phyloP scores from a whole-genome alignment of 1,140 invertebrate genomes.

The Lepidurus arcticus region DNA sequence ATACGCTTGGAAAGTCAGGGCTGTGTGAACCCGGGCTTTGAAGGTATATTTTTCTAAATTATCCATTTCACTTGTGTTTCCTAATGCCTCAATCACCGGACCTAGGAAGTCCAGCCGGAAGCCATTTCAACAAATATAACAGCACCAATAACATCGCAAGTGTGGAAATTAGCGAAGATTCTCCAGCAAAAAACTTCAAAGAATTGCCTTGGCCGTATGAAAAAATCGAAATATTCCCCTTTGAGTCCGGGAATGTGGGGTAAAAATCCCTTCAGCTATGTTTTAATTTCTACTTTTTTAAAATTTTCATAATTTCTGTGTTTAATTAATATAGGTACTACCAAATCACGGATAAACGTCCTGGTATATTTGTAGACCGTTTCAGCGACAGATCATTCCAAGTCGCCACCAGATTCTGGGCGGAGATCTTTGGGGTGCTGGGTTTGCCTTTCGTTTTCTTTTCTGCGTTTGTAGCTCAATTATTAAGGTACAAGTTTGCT shows the following conservation, averaged over 20 bases:
- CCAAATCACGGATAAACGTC: constrained; percentile 23
- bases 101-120: background rate
- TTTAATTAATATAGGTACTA: constrained; percentile 3
- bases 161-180: background rate
- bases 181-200: background rate
- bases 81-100: background rate
- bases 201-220: constrained; percentile 23
- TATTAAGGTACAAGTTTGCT: background rate
- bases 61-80: background rate
- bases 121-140: background rate
- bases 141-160: background rate
- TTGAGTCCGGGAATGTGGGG: constrained; percentile 7
- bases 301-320: background rate
- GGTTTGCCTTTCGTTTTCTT: constrained; percentile 20
- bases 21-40: background rate
- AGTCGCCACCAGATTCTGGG: background rate
- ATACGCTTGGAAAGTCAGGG: background rate
- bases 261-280: background rate
- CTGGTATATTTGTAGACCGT: background rate
- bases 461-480: constrained; percentile 16
- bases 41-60: background rate
- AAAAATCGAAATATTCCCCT: constrained; percentile 29
- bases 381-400: background rate
- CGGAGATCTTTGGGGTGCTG: constrained; percentile 22
- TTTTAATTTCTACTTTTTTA: background rate